phyloP scores from a whole-genome alignment of 1,140 invertebrate species.

The Hestina assimilis region DNA sequence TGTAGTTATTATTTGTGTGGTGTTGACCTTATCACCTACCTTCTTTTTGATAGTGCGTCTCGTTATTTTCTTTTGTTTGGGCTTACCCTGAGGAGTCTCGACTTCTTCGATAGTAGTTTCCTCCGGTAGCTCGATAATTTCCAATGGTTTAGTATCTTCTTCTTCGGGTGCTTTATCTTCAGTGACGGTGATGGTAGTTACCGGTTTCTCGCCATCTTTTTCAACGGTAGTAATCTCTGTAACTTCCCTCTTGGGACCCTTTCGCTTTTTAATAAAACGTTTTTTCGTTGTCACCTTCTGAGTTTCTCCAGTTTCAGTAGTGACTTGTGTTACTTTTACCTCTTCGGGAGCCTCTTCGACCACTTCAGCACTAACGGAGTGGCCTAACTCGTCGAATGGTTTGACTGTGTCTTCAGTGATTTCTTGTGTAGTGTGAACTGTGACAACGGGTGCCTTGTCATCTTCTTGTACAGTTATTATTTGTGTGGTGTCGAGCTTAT shows the following conservation, averaged over 20 bases:
- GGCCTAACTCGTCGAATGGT: background rate
- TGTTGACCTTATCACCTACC: slow-evolving; percentile 49
- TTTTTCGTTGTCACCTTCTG: slow-evolving; percentile 56
- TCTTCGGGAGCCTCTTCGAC: slow-evolving; percentile 23
- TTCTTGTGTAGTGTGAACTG: background rate
- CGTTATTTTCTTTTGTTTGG: slow-evolving; percentile 56
- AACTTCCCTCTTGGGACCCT: slow-evolving; percentile 44
- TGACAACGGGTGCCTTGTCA: background rate
- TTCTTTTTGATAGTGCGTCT: slow-evolving; percentile 59
- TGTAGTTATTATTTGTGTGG: slow-evolving; percentile 27
- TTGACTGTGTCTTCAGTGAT: slow-evolving; percentile 1
- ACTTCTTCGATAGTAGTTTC: slow-evolving; percentile 1
- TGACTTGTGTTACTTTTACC: slow-evolving; percentile 47
- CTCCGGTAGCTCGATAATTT: slow-evolving; percentile 1
- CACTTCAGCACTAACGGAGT: background rate
- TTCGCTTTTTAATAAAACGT: slow-evolving; percentile 54
- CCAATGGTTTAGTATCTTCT: background rate
- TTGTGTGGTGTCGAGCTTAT: background rate
- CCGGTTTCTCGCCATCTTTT: slow-evolving; percentile 1
- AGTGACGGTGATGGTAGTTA: slow-evolving; percentile 16
- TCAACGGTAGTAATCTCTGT: slow-evolving; percentile 40
- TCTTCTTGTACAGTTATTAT: background rate
- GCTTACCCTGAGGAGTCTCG: slow-evolving; percentile 46
- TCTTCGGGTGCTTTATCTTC: slow-evolving; percentile 15
- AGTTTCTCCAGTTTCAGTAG: slow-evolving; percentile 50